These are phyloP conservation scores for Nephrotoma guestfalica DNA, from an alignment of 2,888 invertebrate species.

Conservation along the genomic window DNA sequence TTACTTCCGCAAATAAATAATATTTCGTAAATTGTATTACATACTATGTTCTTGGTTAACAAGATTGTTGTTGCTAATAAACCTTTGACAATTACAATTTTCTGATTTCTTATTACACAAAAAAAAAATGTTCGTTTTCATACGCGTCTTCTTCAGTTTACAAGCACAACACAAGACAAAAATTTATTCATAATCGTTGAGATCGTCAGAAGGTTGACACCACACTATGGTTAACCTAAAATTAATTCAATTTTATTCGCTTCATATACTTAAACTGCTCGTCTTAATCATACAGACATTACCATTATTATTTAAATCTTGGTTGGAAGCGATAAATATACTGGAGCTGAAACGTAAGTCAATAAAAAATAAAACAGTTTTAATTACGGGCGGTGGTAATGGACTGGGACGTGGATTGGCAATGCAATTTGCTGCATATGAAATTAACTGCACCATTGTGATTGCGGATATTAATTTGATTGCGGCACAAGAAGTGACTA, in stretches of 20 bases:
- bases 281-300: not conserved
- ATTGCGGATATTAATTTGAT: conserved; percentile 12
- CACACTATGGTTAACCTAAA: not conserved
- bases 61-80: too few relatives aligned
- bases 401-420: conserved; percentile 20
- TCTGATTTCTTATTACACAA: too few relatives aligned
- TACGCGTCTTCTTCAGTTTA: too few relatives aligned
- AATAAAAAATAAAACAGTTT: not conserved
- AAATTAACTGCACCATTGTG: conserved; percentile 11
- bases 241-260: not conserved
- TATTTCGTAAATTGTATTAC: too few relatives aligned
- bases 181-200: not conserved
- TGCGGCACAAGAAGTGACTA: conserved; percentile 6
- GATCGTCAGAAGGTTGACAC: not conserved
- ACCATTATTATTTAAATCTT: not conserved
- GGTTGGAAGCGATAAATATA: not conserved
- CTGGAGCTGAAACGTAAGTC: not conserved
- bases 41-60: too few relatives aligned
- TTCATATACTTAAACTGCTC: not conserved
- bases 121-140: too few relatives aligned
- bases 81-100: too few relatives aligned
- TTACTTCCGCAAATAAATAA: too few relatives aligned
- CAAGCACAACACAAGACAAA: too few relatives aligned
- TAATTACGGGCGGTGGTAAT: conserved; percentile 17
- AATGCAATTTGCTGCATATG: conserved; percentile 16